Conservation (phyloP, 2,113 vertebrate species). For the Pelecanus crispus region DNA sequence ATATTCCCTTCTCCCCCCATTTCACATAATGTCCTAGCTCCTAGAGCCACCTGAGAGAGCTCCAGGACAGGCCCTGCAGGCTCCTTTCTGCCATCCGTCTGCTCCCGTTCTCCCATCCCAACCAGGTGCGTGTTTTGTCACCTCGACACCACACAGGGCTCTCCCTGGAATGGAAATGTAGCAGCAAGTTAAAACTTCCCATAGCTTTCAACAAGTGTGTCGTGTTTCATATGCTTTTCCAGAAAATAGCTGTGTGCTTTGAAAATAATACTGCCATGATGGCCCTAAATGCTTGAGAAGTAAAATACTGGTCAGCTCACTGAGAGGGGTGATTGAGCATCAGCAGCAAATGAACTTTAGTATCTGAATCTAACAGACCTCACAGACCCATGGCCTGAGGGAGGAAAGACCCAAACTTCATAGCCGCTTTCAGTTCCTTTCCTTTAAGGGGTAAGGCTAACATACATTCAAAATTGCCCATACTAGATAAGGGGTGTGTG, state of each 20-base stretch:
- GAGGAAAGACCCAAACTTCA: neutral
- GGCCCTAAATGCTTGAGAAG: neutral
- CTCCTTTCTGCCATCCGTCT: neutral
- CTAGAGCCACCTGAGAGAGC: neutral
- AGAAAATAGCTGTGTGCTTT: neutral
- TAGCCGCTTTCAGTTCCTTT: neutral
- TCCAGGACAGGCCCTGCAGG: neutral
- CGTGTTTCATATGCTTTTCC: neutral
- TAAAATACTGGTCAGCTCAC: neutral
- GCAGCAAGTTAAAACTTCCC: neutral
- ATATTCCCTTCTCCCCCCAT: neutral
- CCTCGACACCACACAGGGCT: neutral
- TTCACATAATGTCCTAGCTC: neutral
- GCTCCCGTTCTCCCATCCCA: accelerated
- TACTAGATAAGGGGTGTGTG: neutral
- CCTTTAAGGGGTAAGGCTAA: neutral
- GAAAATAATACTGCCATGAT: neutral
- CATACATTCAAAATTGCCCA: neutral
- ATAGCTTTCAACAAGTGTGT: neutral
- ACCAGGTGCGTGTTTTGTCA: accelerated
- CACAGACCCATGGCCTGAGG: neutral
- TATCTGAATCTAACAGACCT: neutral
- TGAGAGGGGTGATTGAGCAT: neutral
- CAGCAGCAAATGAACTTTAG: neutral
- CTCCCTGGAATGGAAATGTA: neutral